Conservation (phyloP, 2,113 vertebrate species). For the Trogon melanurus region DNA sequence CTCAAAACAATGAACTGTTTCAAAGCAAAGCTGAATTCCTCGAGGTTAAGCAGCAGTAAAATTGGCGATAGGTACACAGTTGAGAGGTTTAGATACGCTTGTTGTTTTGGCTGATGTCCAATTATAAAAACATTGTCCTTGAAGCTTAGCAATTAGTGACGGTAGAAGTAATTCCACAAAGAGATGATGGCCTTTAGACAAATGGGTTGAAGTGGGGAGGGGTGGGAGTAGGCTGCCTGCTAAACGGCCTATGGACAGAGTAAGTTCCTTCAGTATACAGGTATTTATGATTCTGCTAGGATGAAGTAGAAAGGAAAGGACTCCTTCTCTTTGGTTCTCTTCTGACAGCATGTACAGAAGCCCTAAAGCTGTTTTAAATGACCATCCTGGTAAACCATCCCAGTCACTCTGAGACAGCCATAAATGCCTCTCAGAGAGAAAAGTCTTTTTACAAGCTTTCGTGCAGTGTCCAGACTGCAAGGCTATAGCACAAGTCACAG, state of each 20-base stretch:
- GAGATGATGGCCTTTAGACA: neutral
- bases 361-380: neutral
- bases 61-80: neutral
- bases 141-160: neutral
- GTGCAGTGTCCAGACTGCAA: neutral
- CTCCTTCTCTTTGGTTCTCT: neutral
- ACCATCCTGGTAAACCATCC: neutral
- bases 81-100: neutral
- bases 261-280: neutral
- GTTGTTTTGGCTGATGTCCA: constrained; percentile 7
- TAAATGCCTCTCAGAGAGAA: neutral
- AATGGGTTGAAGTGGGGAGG: neutral
- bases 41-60: constrained; percentile 18
- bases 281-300: neutral
- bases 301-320: neutral
- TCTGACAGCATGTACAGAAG: neutral
- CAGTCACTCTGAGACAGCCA: neutral
- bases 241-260: neutral
- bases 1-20: constrained; percentile 42
- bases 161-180: neutral
- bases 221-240: neutral
- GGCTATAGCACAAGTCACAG: neutral
- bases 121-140: neutral
- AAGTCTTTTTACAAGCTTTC: neutral
- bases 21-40: constrained; percentile 56